A percentile compares a stretch with the other conserved stretches of the same genome.
Conservation (phyloP, 2,797 vertebrate genomes). For the Manis javanica region DNA sequence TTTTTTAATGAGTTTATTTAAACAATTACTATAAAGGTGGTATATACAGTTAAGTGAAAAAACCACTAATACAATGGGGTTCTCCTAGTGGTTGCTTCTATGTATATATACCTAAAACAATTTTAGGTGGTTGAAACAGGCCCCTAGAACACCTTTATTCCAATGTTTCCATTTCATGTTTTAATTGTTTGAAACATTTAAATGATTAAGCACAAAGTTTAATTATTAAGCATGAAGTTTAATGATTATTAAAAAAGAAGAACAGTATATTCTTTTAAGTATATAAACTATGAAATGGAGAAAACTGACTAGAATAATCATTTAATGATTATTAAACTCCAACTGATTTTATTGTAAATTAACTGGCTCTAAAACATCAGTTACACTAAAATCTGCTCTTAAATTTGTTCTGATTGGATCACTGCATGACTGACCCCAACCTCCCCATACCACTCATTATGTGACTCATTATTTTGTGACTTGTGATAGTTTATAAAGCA, state of each 20-base stretch:
- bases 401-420: neutral
- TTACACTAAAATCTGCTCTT: neutral
- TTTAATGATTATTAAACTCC: neutral
- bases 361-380: constrained; percentile 4
- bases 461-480: constrained; percentile 4
- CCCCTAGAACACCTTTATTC: neutral
- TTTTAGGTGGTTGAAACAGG: constrained; percentile 10
- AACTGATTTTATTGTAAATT: constrained; percentile 48
- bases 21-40: constrained; percentile 28
- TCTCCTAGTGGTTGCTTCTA: neutral
- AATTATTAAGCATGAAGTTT: neutral
- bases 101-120: neutral
- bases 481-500: constrained; percentile 40
- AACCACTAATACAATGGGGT: constrained; percentile 5
- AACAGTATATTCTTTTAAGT: too few relatives aligned
- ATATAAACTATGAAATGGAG: too few relatives aligned
- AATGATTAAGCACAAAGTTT: constrained; percentile 35
- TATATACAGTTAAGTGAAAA: neutral
- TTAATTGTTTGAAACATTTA: constrained; percentile 24
- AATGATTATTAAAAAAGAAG: neutral
- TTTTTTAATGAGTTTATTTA: constrained; percentile 59
- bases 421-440: neutral
- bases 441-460: neutral
- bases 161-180: constrained; percentile 4
- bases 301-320: too few relatives aligned